These are phyloP conservation scores for Drosophila mayaguana DNA, from an alignment of 2,888 invertebrate genomes.

Conservation along the genomic window DNA sequence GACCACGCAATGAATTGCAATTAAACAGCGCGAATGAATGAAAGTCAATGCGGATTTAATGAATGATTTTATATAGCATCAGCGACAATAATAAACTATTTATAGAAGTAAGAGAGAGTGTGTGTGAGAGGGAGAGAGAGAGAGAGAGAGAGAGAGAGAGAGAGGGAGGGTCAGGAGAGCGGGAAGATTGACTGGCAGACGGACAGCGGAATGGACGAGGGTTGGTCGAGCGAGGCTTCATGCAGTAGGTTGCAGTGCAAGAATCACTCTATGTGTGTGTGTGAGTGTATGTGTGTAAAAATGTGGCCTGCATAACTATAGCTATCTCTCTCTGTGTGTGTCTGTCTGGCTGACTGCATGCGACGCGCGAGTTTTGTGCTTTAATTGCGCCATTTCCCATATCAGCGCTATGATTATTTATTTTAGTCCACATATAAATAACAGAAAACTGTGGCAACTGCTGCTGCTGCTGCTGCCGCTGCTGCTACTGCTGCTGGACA, in stretches of 20 bases:
- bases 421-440: conserved; percentile 73
- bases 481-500: conserved; percentile 20
- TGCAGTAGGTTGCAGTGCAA: background rate
- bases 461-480: conserved; percentile 14
- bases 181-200: conserved; percentile 15
- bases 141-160: too few relatives aligned
- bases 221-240: conserved; percentile 23
- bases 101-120: conserved; percentile 40
- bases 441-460: conserved; percentile 31
- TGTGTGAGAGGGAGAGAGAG: background rate
- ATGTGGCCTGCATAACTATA: background rate
- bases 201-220: conserved; percentile 29
- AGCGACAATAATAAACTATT: conserved; percentile 65
- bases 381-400: conserved; percentile 79
- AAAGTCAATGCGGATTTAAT: conserved; percentile 76
- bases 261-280: background rate
- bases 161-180: background rate
- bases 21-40: conserved; percentile 67
- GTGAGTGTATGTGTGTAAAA: conserved; percentile 1
- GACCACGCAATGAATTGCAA: conserved; percentile 56
- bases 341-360: conserved; percentile 32
- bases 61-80: conserved; percentile 61
- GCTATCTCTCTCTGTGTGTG: conserved; percentile 21
- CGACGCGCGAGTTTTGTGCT: conserved; percentile 50
- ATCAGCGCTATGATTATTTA: conserved; percentile 76